Evolutionary conservation across 2,888 invertebrate species (phyloP).

Genomic region (Eristalis pertinax): DNA sequence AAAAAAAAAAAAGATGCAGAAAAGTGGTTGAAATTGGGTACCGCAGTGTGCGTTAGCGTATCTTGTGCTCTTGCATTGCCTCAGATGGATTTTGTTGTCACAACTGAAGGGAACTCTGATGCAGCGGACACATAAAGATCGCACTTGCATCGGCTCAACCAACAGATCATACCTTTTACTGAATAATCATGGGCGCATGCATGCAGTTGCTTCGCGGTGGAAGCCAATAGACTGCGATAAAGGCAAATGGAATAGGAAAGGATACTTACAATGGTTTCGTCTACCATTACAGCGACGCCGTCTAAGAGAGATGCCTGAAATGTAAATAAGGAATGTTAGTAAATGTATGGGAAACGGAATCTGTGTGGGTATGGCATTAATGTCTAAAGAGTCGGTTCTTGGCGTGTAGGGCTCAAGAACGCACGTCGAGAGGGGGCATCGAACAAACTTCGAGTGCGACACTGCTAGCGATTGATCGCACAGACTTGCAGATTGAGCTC

Average conservation of each 20-base stretch:
- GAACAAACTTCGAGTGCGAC: no score
- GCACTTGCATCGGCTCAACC: slow-evolving; percentile 50
- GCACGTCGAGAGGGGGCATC: no score
- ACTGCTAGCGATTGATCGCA: no score
- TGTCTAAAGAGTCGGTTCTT: no score
- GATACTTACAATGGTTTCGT: slow-evolving; percentile 42
- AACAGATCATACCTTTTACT: slow-evolving; percentile 66
- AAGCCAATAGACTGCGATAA: background rate
- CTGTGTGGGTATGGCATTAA: no score
- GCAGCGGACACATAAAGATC: background rate
- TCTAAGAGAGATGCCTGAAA: slow-evolving; percentile 37
- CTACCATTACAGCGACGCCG: slow-evolving; percentile 12
- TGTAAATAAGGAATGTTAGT: background rate
- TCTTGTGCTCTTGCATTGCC: slow-evolving; percentile 1
- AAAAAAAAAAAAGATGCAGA: background rate
- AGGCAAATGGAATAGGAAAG: background rate
- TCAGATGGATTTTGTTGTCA: slow-evolving; percentile 57
- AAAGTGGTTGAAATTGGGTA: no score
- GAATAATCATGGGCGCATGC: slow-evolving; percentile 44
- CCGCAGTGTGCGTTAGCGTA: no score
- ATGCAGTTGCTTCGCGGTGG: background rate
- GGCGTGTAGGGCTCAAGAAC: no score
- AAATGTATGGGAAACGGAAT: no score
- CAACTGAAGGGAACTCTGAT: slow-evolving; percentile 58
- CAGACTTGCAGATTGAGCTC: no score